Percentiles rank a stretch among this genome's conserved stretches.
Evolutionary conservation across 2,797 vertebrate species (phyloP).

Genomic region (Orestias chungarensis): DNA sequence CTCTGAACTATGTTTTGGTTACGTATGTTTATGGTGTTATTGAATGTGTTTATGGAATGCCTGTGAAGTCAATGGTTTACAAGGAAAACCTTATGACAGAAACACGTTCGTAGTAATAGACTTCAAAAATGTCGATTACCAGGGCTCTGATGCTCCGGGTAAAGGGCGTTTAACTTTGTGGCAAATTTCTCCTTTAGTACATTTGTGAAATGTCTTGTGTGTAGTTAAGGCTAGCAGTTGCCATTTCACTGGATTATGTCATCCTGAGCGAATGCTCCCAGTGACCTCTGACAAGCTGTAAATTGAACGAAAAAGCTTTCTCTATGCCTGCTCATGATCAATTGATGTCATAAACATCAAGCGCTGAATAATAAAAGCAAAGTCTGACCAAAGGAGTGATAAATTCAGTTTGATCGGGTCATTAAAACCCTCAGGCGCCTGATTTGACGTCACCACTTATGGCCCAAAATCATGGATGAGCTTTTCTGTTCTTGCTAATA

Average conservation of each 20-base stretch:
- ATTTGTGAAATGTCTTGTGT: neutral
- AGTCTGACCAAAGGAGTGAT: slow-evolving; percentile 37
- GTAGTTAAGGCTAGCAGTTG: neutral
- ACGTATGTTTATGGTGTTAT: no score
- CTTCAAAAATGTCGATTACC: no score
- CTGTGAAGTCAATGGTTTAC: no score
- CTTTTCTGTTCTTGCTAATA: slow-evolving; percentile 56
- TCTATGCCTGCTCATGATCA: slow-evolving; percentile 21
- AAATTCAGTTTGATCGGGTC: slow-evolving; percentile 10
- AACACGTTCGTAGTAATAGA: no score
- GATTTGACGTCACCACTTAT: slow-evolving; percentile 51
- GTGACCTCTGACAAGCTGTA: slow-evolving; percentile 53
- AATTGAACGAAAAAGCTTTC: slow-evolving; percentile 30
- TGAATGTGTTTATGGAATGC: no score
- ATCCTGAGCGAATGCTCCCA: slow-evolving; percentile 4
- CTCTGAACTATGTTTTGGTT: no score
- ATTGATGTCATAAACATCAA: slow-evolving; percentile 55
- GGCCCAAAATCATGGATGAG: slow-evolving; percentile 50
- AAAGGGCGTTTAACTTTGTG: no score
- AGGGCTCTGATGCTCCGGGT: no score
- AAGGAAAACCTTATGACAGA: no score
- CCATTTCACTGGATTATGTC: slow-evolving; percentile 47
- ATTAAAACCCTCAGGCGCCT: slow-evolving; percentile 24
- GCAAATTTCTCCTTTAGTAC: neutral
- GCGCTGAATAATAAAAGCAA: slow-evolving; percentile 44